Evolutionary conservation across 2,113 vertebrate genomes (phyloP), one percentile per base, ranked within the genome.

Genomic region (Fulica atra): DNA sequence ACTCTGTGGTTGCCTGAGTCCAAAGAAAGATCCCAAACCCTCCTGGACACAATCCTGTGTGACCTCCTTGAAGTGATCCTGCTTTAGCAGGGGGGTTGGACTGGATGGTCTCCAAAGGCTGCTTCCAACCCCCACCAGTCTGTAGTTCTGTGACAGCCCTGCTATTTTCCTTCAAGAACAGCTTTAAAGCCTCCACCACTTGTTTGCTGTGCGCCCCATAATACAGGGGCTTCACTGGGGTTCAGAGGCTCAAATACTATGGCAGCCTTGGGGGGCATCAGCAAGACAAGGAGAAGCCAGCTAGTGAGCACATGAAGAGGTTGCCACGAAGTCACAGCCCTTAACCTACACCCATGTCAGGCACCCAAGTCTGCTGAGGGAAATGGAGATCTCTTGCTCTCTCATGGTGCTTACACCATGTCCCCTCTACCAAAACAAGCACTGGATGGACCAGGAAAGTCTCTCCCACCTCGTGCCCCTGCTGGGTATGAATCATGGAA

Each of bases 131-230:
- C 50, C 50, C 25, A 14, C 50, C 24, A 25, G 12, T 51, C 7
- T 51, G 50, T 51, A 13, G 20, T 51, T 51, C 50, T 51, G 50
- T 51, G 50, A 25, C 20, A 71, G 7, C 8, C 35, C 29, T 56
- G 24, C 4, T 87, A 2, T 15, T 70, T 35, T 2, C 13, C 16
- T 66, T 18, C 25, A 73, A 81, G 57, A 54, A 31, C 0, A 9
- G 24, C 16, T 57, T 81, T 13, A 12, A 65, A 48, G 2, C 11
- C 23, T 90, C 29, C 26, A 31, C 3, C 7, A 8, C 16, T 46
- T 42, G 17, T 25, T 71, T 59, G 6, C 20, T 36, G 15, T 61
- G 11, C 2, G 0, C 5, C 14, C 48, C 0, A 0, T n/a, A 40
- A 56, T 33, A 74, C 48, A 33, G 8, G 16, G 17, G 16, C 2